phyloP scores from a whole-genome alignment of 2,113 vertebrate genomes.

The Spheniscus mendiculus region DNA sequence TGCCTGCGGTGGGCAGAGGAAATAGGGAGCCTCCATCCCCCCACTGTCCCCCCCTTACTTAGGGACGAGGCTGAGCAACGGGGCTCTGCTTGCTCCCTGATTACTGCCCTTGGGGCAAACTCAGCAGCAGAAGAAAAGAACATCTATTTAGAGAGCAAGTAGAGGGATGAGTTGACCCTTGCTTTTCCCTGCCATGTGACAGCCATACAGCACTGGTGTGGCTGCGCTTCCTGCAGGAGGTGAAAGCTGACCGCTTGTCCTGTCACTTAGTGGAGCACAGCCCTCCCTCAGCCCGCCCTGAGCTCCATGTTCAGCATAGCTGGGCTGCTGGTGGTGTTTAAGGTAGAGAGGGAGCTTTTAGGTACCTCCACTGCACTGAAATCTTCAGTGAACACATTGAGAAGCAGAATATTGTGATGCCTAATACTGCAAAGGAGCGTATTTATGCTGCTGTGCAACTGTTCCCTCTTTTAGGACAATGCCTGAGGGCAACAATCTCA shows the following conservation, averaged over 20 bases:
- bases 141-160: not conserved
- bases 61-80: not conserved
- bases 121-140: not conserved
- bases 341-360: not conserved
- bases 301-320: not conserved
- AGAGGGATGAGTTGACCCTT: not conserved
- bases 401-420: not conserved
- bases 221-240: not conserved
- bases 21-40: not conserved
- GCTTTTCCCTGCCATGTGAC: not conserved
- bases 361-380: not conserved
- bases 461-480: not conserved
- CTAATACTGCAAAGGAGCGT: not conserved
- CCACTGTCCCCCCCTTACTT: not conserved
- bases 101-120: not conserved
- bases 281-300: too few relatives aligned
- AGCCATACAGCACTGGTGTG: not conserved
- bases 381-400: not conserved
- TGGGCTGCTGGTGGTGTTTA: not conserved
- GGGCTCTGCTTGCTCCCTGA: not conserved
- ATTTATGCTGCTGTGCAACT: not conserved
- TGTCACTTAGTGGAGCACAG: not conserved
- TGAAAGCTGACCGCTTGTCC: not conserved
- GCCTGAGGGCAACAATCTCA: not conserved
- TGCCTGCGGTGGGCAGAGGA: not conserved